Conservation (phyloP, 2,888 invertebrate genomes). For the Leptogaster cylindrica region DNA sequence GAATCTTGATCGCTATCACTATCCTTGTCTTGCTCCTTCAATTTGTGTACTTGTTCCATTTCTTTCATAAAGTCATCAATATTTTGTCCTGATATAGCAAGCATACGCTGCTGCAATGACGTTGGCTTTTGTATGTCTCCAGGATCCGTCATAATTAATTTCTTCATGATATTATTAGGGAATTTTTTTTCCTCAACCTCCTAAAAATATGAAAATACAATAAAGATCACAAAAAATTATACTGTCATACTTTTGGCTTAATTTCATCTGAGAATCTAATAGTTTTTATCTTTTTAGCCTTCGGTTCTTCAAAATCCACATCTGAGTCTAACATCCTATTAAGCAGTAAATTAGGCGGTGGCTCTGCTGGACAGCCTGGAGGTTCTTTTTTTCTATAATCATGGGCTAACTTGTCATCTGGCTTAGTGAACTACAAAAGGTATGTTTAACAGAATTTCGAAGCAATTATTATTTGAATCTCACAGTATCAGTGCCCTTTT, state of each 20-base stretch:
- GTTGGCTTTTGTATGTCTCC: conserved; percentile 68
- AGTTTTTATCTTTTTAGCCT: conserved; percentile 62
- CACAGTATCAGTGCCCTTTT: conserved; percentile 71
- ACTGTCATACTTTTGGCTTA: conserved; percentile 59
- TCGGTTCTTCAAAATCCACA: conserved; percentile 58
- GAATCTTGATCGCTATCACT: conserved; percentile 51
- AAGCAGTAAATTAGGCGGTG: conserved; percentile 75
- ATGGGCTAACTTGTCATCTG: conserved; percentile 52
- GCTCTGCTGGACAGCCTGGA: conserved; percentile 87
- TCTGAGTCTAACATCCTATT: conserved; percentile 68
- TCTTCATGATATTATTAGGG: no score
- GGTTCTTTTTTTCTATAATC: conserved; percentile 67
- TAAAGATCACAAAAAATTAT: no score
- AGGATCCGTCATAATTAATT: no score
- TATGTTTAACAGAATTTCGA: conserved; percentile 58
- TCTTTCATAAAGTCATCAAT: conserved; percentile 93
- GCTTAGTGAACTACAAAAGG: conserved; percentile 49
- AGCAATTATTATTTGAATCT: conserved; percentile 49
- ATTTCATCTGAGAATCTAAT: conserved; percentile 71
- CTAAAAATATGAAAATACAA: no score
- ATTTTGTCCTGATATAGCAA: conserved; percentile 88
- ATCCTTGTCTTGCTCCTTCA: conserved; percentile 69
- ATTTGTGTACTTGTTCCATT: conserved; percentile 85
- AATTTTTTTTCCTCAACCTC: conserved; percentile 50
- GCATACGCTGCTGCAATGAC: conserved; percentile 83